Evolutionary conservation across 2,113 vertebrate genomes (phyloP).

Genomic region (Zosterops japonicus): DNA sequence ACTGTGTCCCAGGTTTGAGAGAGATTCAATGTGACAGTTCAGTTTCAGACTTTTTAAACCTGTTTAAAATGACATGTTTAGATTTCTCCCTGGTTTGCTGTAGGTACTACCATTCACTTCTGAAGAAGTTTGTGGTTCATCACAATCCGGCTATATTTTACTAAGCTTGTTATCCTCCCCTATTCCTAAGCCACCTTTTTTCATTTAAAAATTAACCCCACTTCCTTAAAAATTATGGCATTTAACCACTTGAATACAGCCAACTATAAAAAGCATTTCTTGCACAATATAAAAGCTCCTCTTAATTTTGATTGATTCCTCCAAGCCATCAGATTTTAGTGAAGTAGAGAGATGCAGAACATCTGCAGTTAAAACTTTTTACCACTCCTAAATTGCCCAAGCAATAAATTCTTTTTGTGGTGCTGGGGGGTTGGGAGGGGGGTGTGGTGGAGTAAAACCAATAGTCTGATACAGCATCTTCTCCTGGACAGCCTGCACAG

Average conservation of each 20-base stretch:
- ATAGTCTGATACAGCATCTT: background rate
- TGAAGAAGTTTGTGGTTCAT: background rate
- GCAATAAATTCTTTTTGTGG: background rate
- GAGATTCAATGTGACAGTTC: constrained; percentile 18
- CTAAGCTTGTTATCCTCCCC: background rate
- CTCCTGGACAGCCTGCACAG: background rate
- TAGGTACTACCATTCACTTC: background rate
- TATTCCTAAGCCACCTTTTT: background rate
- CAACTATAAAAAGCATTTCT: background rate
- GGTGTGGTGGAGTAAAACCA: background rate
- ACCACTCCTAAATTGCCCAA: background rate
- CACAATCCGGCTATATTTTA: background rate
- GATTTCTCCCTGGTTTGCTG: constrained; percentile 5
- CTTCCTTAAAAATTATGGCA: background rate
- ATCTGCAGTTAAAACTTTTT: background rate
- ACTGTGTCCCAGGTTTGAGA: background rate
- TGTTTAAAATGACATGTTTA: background rate
- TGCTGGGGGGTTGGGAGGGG: no score
- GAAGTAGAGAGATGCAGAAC: background rate
- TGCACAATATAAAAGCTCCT: background rate
- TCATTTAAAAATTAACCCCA: background rate
- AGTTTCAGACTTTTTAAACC: background rate
- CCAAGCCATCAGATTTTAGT: background rate
- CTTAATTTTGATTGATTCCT: background rate
- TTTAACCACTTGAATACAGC: background rate